A percentile compares a stretch with the other conserved stretches of the same genome.
phyloP scores from a whole-genome alignment of 2,113 vertebrate genomes.

The Ursus arctos region DNA sequence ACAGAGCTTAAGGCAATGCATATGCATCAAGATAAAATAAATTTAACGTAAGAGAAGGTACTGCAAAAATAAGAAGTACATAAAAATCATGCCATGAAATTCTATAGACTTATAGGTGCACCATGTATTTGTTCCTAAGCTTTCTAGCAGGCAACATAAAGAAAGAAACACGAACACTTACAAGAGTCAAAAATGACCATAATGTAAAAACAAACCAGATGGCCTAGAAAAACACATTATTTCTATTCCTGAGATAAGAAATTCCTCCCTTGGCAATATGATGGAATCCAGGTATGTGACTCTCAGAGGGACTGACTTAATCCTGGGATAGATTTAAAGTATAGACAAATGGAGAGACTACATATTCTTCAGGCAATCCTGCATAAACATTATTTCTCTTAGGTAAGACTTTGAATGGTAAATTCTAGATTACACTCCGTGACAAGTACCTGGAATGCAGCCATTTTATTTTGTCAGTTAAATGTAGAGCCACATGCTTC shows the following conservation, averaged over 20 bases:
- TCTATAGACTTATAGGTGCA: not conserved
- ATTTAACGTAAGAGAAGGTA: slow-evolving; percentile 13
- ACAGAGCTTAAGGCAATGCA: not conserved
- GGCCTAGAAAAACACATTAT: slow-evolving; percentile 80
- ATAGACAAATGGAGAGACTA: slow-evolving; percentile 67
- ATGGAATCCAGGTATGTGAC: slow-evolving; percentile 82
- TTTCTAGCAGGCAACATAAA: slow-evolving; percentile 76
- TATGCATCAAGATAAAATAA: slow-evolving; percentile 31
- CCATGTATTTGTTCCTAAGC: slow-evolving; percentile 30
- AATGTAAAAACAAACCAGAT: slow-evolving; percentile 84
- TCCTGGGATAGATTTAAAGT: slow-evolving; percentile 74
- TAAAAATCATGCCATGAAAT: slow-evolving; percentile 29
- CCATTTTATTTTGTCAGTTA: slow-evolving; percentile 54
- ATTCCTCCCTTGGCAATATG: slow-evolving; percentile 81
- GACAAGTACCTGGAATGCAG: slow-evolving; percentile 46
- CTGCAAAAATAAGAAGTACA: not conserved
- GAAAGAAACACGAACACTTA: slow-evolving; percentile 71
- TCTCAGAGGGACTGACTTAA: slow-evolving; percentile 76
- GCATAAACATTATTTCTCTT: slow-evolving; percentile 70
- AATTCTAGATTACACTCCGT: slow-evolving; percentile 61
- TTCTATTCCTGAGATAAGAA: slow-evolving; percentile 83
- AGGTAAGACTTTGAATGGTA: slow-evolving; percentile 58
- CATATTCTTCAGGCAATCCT: slow-evolving; percentile 57
- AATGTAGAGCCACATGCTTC: not conserved
- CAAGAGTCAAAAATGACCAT: slow-evolving; percentile 71